Conservation (phyloP, 2,797 vertebrate species). For the Girardinus metallicus region DNA sequence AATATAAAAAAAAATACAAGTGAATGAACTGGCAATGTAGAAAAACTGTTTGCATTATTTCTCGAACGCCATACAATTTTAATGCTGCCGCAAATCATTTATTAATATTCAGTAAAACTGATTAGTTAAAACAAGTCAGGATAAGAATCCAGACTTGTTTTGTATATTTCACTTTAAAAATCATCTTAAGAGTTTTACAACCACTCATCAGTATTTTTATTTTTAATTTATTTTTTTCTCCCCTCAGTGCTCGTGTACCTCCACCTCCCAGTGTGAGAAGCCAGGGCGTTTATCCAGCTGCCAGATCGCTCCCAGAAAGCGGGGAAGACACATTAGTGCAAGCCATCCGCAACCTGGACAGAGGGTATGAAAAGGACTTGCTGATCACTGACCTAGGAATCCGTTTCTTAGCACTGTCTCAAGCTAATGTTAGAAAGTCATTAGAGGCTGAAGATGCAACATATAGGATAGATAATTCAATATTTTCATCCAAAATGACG, state of each 20-base stretch:
- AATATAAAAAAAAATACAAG: neutral
- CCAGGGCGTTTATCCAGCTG: conserved; percentile 75
- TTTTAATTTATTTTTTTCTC: conserved; percentile 6
- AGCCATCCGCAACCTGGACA: conserved; percentile 82
- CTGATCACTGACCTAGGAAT: neutral
- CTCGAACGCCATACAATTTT: neutral
- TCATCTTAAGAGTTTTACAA: no score
- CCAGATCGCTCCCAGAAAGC: conserved; percentile 76
- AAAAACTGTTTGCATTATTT: neutral
- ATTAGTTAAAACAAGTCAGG: neutral
- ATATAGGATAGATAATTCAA: neutral
- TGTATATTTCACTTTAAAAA: no score
- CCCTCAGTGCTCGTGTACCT: conserved; percentile 61
- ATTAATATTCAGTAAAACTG: neutral
- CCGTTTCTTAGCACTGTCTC: neutral
- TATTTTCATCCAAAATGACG: neutral
- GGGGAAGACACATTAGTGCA: conserved; percentile 81
- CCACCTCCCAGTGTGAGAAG: conserved; percentile 69
- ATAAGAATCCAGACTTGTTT: no score
- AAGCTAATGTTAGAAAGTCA: neutral
- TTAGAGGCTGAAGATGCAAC: neutral
- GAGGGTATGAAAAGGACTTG: conserved; percentile 67
- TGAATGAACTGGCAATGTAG: neutral
- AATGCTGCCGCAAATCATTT: neutral
- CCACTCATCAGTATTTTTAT: no score